These are phyloP conservation scores for Penaeus chinensis DNA, from an alignment of 1,140 invertebrate genomes.

Conservation along the genomic window DNA sequence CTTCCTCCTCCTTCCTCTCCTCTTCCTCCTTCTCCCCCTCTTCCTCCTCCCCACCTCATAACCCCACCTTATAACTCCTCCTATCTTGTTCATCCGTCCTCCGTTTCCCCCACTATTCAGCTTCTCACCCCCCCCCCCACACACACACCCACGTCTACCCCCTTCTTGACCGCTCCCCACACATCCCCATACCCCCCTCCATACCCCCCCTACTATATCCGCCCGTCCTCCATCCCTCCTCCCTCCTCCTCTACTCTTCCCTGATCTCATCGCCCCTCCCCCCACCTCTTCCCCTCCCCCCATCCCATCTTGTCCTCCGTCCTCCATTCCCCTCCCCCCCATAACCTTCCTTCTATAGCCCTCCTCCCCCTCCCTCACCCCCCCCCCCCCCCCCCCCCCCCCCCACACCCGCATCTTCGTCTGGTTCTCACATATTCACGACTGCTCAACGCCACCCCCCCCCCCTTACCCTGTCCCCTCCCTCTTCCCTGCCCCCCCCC, in stretches of 20 bases:
- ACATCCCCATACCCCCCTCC: slow-evolving; percentile 5
- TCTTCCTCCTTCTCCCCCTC: not conserved
- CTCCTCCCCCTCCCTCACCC: no score
- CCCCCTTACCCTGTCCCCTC: not conserved
- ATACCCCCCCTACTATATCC: not conserved
- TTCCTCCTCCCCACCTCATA: not conserved
- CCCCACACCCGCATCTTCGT: not conserved
- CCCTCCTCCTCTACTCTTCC: not conserved
- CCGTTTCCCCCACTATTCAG: not conserved
- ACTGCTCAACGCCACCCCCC: not conserved
- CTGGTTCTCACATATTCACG: not conserved
- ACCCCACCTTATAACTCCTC: no score
- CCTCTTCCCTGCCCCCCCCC: not conserved
- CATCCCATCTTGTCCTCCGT: no score
- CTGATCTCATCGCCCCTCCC: not conserved
- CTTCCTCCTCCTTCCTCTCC: no score
- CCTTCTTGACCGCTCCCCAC: not conserved
- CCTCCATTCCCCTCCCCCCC: not conserved
- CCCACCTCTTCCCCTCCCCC: no score
- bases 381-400: not conserved
- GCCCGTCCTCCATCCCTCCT: no score
- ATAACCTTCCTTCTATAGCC: no score
- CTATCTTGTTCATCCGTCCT: no score
- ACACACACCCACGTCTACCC: not conserved
- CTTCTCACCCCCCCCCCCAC: not conserved